Base-by-base conservation (phyloP, 1,140 invertebrate genomes). In the Cheumatopsyche charites region DNA sequence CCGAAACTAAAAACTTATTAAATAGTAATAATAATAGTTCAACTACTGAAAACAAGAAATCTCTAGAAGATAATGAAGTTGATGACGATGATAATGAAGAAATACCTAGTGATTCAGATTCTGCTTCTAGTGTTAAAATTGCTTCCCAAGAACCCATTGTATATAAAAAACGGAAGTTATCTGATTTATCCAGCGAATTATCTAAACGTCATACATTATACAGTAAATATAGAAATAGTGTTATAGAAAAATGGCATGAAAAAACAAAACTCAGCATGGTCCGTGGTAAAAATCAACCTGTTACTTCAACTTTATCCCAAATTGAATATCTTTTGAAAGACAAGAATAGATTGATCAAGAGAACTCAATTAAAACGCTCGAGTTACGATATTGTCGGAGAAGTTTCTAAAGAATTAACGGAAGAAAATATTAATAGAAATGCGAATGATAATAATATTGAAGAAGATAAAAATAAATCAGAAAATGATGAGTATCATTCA, bases 241-340 rank as follows among this genome's bases (percentile, higher is more conserved):
- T 89, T 42, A 90, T 97, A 72, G 89, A 95, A 77, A 96, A 95
- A 80, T 98, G 95, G 95, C 92, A 96, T 82, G 92, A 96, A 70
- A 95, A 94, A 80, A 97, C 94, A 0, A 86, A 89, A 75, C 78
- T 94, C 15, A 85, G 89, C 1, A 86, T 86, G 52, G 86, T 88
- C 0, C 87, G 88, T 65, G 83, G 90, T 74, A 81, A 82, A 71
- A 89, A 82, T 88, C 90, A 82, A 79, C 78, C 87, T 15, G 89
- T 90, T 77, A 90, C 92, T 75, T 91, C 92, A 74, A 89, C 93
- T 1, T 77, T 97, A 0, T 91, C 92, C 77, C 94, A 97, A 83
- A 95, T 98, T 72, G 90, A 96, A 66, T 93, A 91, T 81, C 90
- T 94, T 70, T 80, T 98, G 63, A 86, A 82, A 42, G 93, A 97